Evolutionary conservation across 2,888 invertebrate genomes (phyloP), one percentile per base, ranked within the genome.

Genomic region (Tetrapedia diversipes): DNA sequence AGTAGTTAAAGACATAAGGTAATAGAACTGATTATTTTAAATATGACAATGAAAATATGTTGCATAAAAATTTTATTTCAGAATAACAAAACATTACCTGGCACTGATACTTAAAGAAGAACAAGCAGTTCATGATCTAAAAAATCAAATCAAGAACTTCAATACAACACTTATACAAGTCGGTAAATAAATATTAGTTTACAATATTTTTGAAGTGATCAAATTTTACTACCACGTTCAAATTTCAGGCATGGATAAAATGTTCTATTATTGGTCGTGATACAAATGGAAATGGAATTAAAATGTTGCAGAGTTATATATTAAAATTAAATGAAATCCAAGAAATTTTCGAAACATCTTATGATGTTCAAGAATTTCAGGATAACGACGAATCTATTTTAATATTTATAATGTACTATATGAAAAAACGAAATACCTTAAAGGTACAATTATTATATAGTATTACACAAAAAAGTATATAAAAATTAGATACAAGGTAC

Each of bases 1-100:
- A 10, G 87, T 89, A 66, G 86, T 91, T 7, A 91, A 90, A 83
- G 91, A 92, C 67, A 81, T 87, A 24, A 89, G 88, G 91, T 91
- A 79, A 61, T 16, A 34, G 1, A 8, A 47, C 8, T 11, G 32
- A 45, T 47, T 8, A n/a, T 32, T 24, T 41, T 0, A 19, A 41
- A 19, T 60, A 24, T 24, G 16, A 57, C 45, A 37, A 60, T 45
- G 34, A 37, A 53, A 53, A 41, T 61, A 24, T 29, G 56, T 57
- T 24, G 22, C 29, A 3, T 59, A 7, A 43, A 43, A 74, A 11
- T 51, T 22, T 16, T 1, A 47, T 56, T 86, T 37, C 66, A 91
- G 91, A 73, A 87, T 91, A 29, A 89, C 88, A 0, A 84, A 86
- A 34, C 78, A 76, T 45, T 91, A 90, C 71, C 70, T 91, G 37